Evolutionary conservation across 2,888 invertebrate species (phyloP), one percentile per base, ranked within the genome.

Genomic region (Ceratothoa steindachneri): DNA sequence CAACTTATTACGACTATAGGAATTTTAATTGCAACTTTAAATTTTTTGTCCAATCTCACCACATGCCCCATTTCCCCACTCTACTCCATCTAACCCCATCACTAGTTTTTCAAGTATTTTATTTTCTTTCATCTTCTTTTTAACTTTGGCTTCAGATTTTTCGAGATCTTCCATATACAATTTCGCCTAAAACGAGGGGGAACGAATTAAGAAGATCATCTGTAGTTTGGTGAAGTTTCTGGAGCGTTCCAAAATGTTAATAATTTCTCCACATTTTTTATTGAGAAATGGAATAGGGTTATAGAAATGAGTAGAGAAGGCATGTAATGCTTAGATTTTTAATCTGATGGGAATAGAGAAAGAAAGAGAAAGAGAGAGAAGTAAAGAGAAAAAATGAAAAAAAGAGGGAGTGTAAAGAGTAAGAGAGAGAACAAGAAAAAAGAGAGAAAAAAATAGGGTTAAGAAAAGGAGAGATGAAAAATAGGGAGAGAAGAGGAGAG

Each of bases 1-100:
- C 60, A 60, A 60, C 60, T 60, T 60, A 60, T 60, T 60, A 60
- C 60, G 60, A 12, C 24, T 60, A 24, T 60, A 60, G 27, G 60
- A 60, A 60, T 60, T 60, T 60, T 60, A 60, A 60, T 60, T 60
- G 60, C 41, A 15, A 41, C 41, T 41, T 15, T 15, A 41, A 15
- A 41, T 15, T 41, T 41, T 41, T 41, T 41, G 7, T 41, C 41
- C 15, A 41, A 41, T 5, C 15, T 15, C 41, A 9, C 15, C 41
- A 9, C 15, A 9, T 15, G 5, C 15, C 15, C 41, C 15, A 41
- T 41, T 41, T 41, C 41, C 15, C 15, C 41, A 9, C 15, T 41
- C 41, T 41, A 5, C n/a, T n/a, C n/a, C n/a, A n/a, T n/a, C n/a
- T n/a, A n/a, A n/a, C n/a, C n/a, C n/a, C n/a, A n/a, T n/a, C n/a